Evolutionary conservation across 2,113 vertebrate species (phyloP).

Genomic region (Scomber colias): DNA sequence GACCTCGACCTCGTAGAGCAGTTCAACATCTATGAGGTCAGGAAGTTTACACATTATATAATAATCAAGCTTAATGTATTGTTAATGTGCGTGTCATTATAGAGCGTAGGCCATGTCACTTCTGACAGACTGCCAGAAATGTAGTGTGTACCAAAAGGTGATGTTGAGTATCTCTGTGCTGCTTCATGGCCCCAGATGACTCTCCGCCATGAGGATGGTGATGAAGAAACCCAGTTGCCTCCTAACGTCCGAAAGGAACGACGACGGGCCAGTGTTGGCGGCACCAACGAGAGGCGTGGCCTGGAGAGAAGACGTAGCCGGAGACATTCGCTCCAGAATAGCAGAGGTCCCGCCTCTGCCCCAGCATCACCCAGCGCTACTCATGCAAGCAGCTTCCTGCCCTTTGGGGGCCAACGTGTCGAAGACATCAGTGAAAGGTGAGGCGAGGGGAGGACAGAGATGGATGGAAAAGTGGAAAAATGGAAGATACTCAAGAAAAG

Average conservation of each 20-base stretch:
- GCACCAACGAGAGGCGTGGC: constrained; percentile 81
- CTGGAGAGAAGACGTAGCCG: constrained; percentile 93
- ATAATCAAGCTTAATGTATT: background rate
- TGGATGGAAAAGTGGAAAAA: constrained; percentile 1
- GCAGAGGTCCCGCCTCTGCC: constrained; percentile 87
- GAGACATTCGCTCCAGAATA: constrained; percentile 91
- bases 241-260: constrained; percentile 88
- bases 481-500: constrained; percentile 17
- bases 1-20: constrained; percentile 97
- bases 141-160: background rate
- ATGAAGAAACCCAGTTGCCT: constrained; percentile 86
- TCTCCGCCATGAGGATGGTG: constrained; percentile 92
- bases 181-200: constrained; percentile 81
- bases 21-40: constrained; percentile 97
- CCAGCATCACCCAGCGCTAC: constrained; percentile 87
- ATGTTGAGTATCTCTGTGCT: background rate
- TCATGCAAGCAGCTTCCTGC: constrained; percentile 76
- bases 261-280: constrained; percentile 90
- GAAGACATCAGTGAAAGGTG: constrained; percentile 92
- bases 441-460: constrained; percentile 44
- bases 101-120: background rate
- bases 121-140: background rate
- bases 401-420: constrained; percentile 78
- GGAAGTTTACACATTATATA: constrained; percentile 4
- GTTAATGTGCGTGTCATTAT: background rate